Base-by-base conservation (phyloP, 2,888 invertebrate genomes). In the Rhodophaea formosa region DNA sequence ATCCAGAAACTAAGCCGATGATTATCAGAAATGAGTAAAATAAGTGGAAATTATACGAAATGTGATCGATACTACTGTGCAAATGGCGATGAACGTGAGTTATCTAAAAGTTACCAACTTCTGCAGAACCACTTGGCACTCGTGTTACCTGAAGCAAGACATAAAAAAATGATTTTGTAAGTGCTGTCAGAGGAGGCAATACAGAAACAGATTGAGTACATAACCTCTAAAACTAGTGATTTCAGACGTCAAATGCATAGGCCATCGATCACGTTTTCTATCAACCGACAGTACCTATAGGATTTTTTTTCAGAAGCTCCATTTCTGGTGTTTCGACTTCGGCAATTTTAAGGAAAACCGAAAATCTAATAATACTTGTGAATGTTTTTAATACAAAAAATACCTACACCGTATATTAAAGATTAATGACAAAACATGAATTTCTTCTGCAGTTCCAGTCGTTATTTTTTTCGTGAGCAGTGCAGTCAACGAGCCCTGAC, bases 101-200 rank as follows among this genome's bases (percentile, higher is more conserved):
- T 51, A 15, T 15, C 12, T 2, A 52, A 10, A 39, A 52, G 32
- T 15, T 14, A 15, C 32, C 14, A 49, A 32, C 8, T 15, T 51
- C 16, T 51, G 8, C 16, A 51, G 35, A 7, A 35, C 10, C 32
- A 32, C 15, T 17, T 16, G 51, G 51, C 17, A 51, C 51, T 51
- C 7, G 35, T 51, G 30, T 45, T 58, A 60, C 60, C 62, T 62
- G 62, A 30, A 62, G 59, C 60, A 60, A 62, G 17, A 29, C n/a
- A n/a, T n/a, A 58, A 45, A 56, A 17, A 54, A 44, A 15, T 39
- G 43, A 43, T 46, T 32, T 23, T 17, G 12, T 15, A 49, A 23
- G 7, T 57, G 44, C 17, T 15, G 49, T 8, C 14, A 30, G n/a
- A 30, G 23, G 6, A 12, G 3, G 8, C 8, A n/a, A n/a, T 5